A percentile compares a stretch with the other conserved stretches of the same genome.
Evolutionary conservation across 2,113 vertebrate species (phyloP).

Genomic region (Pomatostomus ruficeps): DNA sequence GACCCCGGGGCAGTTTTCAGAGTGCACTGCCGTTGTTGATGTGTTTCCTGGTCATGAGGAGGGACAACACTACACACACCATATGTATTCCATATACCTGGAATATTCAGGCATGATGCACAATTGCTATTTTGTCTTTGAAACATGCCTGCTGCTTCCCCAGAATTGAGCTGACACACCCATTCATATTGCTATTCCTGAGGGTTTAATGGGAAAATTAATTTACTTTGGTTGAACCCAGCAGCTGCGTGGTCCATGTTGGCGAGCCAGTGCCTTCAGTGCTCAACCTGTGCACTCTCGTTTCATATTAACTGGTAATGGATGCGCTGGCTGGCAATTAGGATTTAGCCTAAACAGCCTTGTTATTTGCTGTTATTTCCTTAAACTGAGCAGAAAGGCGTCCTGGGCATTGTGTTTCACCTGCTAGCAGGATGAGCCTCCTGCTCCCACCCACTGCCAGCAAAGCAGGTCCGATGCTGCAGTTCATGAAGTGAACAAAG

Average conservation of each 20-base stretch:
- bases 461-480: background rate
- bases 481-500: background rate
- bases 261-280: background rate
- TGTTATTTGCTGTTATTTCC: background rate
- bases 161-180: background rate
- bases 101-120: background rate
- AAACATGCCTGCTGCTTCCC: background rate
- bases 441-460: background rate
- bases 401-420: background rate
- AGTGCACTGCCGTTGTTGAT: rapidly evolving
- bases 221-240: background rate
- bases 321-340: background rate
- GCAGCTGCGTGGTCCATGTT: background rate
- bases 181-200: background rate
- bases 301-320: background rate
- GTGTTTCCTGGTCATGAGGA: background rate
- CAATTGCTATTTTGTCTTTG: background rate
- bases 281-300: background rate
- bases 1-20: background rate
- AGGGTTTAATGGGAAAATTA: background rate
- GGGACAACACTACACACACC: background rate
- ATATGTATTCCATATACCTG: rapidly evolving
- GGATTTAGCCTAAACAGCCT: background rate
- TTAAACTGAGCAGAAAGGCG: background rate
- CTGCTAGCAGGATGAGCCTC: background rate